Percentiles rank a stretch among this genome's conserved stretches.
These are phyloP conservation scores for Cacoxenus indagator DNA, from an alignment of 2,888 invertebrate genomes.

Conservation along the genomic window DNA sequence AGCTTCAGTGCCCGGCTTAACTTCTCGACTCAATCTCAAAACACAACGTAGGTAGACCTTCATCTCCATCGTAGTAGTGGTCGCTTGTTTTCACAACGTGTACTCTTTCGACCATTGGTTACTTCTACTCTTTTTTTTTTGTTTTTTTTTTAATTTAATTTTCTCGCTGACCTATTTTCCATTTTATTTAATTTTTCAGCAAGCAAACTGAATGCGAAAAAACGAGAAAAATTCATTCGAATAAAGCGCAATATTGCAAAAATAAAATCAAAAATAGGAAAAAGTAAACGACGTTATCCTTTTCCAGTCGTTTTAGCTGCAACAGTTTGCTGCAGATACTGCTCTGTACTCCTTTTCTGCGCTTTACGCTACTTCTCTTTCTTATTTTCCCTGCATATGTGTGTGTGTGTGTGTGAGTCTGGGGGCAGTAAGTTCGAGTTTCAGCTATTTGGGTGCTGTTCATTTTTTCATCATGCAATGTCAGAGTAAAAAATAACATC, in stretches of 20 bases:
- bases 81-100: too few relatives aligned
- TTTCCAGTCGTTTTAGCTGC: not conserved
- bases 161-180: slow-evolving; percentile 24
- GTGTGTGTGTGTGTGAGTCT: not conserved
- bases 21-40: too few relatives aligned
- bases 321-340: slow-evolving; percentile 11
- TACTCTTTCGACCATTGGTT: not conserved
- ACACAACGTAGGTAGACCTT: too few relatives aligned
- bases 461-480: not conserved
- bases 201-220: slow-evolving; percentile 9
- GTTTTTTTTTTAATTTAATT: slow-evolving; percentile 26
- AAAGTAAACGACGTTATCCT: slow-evolving; percentile 7
- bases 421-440: not conserved
- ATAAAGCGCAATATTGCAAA: not conserved
- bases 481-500: not conserved
- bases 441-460: not conserved
- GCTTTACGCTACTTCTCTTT: not conserved
- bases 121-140: slow-evolving; percentile 20
- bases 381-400: not conserved
- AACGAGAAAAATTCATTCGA: not conserved
- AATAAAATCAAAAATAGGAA: slow-evolving; percentile 3
- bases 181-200: slow-evolving; percentile 31
- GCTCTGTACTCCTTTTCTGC: not conserved
- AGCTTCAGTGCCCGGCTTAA: too few relatives aligned
- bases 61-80: too few relatives aligned